phyloP scores from a whole-genome alignment of 2,797 vertebrate species.

The Pitangus sulphuratus region DNA sequence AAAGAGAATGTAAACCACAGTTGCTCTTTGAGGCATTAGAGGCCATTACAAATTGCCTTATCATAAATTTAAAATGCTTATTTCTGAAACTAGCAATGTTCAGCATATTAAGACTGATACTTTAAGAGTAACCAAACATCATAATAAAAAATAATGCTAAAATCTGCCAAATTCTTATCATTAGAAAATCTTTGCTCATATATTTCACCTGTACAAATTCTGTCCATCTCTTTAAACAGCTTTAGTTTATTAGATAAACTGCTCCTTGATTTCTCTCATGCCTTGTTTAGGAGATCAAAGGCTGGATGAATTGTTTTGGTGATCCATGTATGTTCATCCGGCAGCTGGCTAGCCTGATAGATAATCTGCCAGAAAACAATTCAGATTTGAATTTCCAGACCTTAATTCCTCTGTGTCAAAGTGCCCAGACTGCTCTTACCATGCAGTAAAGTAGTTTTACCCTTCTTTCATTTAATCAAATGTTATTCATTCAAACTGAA shows the following conservation, averaged over 20 bases:
- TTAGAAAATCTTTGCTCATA: not conserved
- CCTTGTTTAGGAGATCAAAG: not conserved
- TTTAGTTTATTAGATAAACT: not conserved
- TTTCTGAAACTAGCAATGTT: not conserved
- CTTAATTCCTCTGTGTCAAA: constrained; percentile 1
- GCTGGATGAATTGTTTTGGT: not conserved
- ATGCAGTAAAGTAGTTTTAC: constrained; percentile 11
- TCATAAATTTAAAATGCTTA: not conserved
- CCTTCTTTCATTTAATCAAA: constrained; percentile 14
- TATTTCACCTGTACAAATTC: not conserved
- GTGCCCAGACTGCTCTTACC: not conserved
- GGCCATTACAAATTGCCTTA: not conserved
- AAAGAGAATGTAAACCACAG: not conserved
- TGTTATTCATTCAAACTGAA: constrained; percentile 18
- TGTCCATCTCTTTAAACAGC: not conserved
- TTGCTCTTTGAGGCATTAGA: not conserved
- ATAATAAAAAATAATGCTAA: not conserved
- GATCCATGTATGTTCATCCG: not conserved
- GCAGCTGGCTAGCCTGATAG: not conserved
- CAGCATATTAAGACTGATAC: not conserved
- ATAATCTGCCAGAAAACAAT: not conserved
- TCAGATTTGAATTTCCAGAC: constrained; percentile 17
- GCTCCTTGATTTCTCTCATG: not conserved
- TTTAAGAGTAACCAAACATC: not conserved
- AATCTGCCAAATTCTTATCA: not conserved